Conservation (phyloP, 2,113 vertebrate species). For the Beaufortia kweichowensis region DNA sequence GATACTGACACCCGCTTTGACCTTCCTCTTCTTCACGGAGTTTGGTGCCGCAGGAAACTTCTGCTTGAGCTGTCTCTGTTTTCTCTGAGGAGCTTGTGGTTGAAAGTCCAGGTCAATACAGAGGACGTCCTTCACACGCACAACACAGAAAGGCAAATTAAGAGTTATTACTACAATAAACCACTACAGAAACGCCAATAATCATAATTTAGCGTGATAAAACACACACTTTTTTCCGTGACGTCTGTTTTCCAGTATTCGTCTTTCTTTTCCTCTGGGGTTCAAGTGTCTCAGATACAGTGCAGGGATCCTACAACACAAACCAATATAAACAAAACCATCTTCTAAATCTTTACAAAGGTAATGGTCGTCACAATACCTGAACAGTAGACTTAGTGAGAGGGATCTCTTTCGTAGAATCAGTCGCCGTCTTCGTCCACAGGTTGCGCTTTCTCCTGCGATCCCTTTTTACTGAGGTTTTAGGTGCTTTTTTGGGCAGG, state of each 20-base stretch:
- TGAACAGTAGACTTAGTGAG: slow-evolving; percentile 44
- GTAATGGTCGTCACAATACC: slow-evolving; percentile 55
- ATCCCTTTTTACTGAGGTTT: slow-evolving; percentile 21
- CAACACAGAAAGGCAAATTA: not conserved
- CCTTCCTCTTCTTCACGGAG: slow-evolving; percentile 60
- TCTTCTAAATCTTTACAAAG: not conserved
- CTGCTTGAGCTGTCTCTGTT: slow-evolving; percentile 54
- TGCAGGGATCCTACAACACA: slow-evolving; percentile 52
- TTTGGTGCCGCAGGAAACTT: slow-evolving; percentile 51
- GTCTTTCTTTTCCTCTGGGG: slow-evolving; percentile 54
- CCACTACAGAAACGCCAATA: not conserved
- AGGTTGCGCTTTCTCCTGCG: slow-evolving; percentile 9
- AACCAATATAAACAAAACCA: not conserved
- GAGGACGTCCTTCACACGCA: slow-evolving; percentile 42
- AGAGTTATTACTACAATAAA: not conserved
- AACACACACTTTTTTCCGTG: slow-evolving; percentile 38
- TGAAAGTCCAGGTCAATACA: slow-evolving; percentile 48
- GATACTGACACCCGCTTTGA: slow-evolving; percentile 51
- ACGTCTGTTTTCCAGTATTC: slow-evolving; percentile 34
- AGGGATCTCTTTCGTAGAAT: slow-evolving; percentile 43
- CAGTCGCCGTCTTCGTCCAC: slow-evolving; percentile 10
- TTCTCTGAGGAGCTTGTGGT: slow-evolving; percentile 55
- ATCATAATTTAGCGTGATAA: not conserved
- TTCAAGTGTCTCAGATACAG: slow-evolving; percentile 23
- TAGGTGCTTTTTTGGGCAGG: slow-evolving; percentile 45